Evolutionary conservation across 2,888 invertebrate genomes (phyloP), one percentile per base, ranked within the genome.

Genomic region (Liposcelis brunnea): DNA sequence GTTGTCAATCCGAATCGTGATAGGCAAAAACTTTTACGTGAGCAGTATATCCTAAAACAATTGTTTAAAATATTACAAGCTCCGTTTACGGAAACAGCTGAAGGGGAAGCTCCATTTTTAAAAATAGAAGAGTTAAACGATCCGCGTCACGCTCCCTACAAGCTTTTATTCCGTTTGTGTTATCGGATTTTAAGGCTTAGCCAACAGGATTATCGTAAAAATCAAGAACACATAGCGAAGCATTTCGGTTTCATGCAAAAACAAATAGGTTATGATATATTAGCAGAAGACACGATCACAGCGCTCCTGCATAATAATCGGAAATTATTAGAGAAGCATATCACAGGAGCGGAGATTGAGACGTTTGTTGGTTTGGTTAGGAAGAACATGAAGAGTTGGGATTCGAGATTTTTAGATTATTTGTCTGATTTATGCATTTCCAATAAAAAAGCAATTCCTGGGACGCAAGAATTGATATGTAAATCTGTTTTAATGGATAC

Each of bases 221-320:
- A 98, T 68, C 97, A 97, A 83, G 98, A 98, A 69, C 91, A 97
- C 63, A 94, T 98, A 54, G 97, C 98, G 11, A 94, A 93, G 62
- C 89, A 95, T 66, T 97, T 98, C 66, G 94, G 93, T 31, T 87
- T 98, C 60, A 98, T 98, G 93, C 98, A 98, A 67, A 94, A 94
- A 60, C 95, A 99, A 70, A 98, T 99, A 54, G 98, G 98, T 31
- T 94, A 93, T 62, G 97, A 98, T 63, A 90, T 99, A 46, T 66
- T 97, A 32, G 98, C 98, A 0, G 97, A 99, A 63, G 98, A 98
- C 62, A 98, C 98, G 0, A 98, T 99, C 56, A 99, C 98, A 0
- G 97, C 63, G 74, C n/a, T n/a, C n/a, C n/a, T n/a, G n/a, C n/a
- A n/a, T n/a, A n/a, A n/a, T n/a, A n/a, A n/a, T n/a, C n/a, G 95